phyloP scores from a whole-genome alignment of 2,888 invertebrate species.

The Achlya flavicornis region DNA sequence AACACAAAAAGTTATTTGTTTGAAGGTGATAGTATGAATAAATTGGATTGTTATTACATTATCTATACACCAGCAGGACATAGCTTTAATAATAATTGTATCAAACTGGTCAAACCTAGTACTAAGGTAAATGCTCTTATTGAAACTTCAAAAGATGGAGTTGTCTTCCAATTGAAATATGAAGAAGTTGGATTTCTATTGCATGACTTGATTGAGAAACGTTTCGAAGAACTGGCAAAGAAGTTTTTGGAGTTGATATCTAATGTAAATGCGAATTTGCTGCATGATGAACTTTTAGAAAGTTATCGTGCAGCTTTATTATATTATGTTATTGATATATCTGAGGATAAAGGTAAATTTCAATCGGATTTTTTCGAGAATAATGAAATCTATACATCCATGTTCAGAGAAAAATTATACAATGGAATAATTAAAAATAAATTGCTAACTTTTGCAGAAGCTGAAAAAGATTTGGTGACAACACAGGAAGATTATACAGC shows the following conservation, averaged over 20 bases:
- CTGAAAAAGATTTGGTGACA: constrained; percentile 26
- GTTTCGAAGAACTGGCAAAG: constrained; percentile 36
- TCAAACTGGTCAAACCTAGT: constrained; percentile 20
- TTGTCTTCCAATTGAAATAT: constrained; percentile 41
- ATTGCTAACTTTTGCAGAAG: background rate
- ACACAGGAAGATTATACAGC: constrained; percentile 30
- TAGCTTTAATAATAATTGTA: constrained; percentile 27
- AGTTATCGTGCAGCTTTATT: constrained; percentile 46
- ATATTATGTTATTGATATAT: constrained; percentile 36
- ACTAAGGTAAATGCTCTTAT: constrained; percentile 37
- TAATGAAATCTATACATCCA: constrained; percentile 27
- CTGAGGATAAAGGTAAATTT: constrained; percentile 32
- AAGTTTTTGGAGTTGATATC: constrained; percentile 39
- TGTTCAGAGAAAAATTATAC: constrained; percentile 37
- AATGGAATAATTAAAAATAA: constrained; percentile 32
- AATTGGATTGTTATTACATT: constrained; percentile 41
- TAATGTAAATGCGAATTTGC: constrained; percentile 35
- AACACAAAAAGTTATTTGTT: constrained; percentile 28
- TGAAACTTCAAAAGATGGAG: constrained; percentile 28
- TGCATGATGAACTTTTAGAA: constrained; percentile 42
- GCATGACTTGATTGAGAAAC: constrained; percentile 36
- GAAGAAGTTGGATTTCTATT: constrained; percentile 33
- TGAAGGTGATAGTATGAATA: constrained; percentile 32
- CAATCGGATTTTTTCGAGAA: constrained; percentile 40
- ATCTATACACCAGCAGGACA: constrained; percentile 47